Base-by-base conservation (phyloP, 2,113 vertebrate genomes). In the Oncorhynchus clarkii region DNA sequence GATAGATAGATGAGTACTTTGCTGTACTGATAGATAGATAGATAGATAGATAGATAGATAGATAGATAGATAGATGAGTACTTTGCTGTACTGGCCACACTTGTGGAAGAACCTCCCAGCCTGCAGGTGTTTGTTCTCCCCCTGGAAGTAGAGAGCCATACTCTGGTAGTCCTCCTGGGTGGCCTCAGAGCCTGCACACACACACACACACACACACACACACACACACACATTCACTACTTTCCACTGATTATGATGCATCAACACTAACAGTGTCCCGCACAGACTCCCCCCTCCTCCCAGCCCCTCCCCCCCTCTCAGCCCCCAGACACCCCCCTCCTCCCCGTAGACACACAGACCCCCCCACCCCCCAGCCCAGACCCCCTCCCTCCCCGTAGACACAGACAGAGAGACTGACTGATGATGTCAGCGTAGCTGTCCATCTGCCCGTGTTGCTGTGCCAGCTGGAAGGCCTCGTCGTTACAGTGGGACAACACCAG, bases 381-480 rank as follows among this genome's bases (percentile, higher is more conserved):
- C 24, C 24, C 24, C 24, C 24, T 1, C 24, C 31, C 31, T 31
- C 31, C 31, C 31, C 31, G 24, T 16, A 70, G 2, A 31, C 18
- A 26, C 49, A 72, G 26, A 73, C 54, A 45, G 13, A 57, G 49
- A 66, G 20, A 89, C 94, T 94, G 85, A 99, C 98, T 95, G 14
- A 99, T 96, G 83, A 98, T 96, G 85, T 99, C 96, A 13, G 97
- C 98, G 1, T 99, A 99, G 75, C 98, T 95, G 83, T 98, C 97
- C 97, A 99, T 99, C 82, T 99, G 97, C 76, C 95, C 94, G 76
- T 99, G 97, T 4, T 99, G 96, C 86, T 99, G 98, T 4, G 97
- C 97, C 85, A 99, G 88, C n/a, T 96, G 95, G 88, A 99, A 99
- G 62, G 97, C 97, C 89, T 99, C 97, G 3, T 97, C 95, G 16